Base-by-base conservation (phyloP, 2,113 vertebrate species). In the Microcebus griseorufus region DNA sequence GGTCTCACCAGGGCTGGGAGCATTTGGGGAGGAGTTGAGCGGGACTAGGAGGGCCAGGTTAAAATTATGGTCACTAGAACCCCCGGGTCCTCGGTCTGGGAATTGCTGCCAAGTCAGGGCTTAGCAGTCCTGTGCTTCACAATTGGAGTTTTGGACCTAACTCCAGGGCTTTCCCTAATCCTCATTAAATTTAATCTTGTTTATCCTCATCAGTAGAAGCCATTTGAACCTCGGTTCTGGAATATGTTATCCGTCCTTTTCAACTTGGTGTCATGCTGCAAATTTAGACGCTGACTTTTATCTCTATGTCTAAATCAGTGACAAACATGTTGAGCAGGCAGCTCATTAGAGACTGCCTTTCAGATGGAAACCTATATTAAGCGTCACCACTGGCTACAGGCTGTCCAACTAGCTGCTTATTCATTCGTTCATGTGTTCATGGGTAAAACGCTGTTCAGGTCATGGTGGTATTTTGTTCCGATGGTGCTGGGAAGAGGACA, bases 151-250 rank as follows among this genome's bases (percentile, higher is more conserved):
- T 94, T 97, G 89, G 92, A 92, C 87, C n/a, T 84, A 90, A 96
- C 90, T 90, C 67, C 53, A 69, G 94, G 81, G 81, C 88, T 97
- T 96, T 96, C 73, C 81, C 65, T 98, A 97, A 96, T 96, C 95
- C 93, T 91, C 79, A 94, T 95, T 96, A 95, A 94, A 84, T 95
- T 90, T 95, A 96, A 97, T 97, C 94, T 96, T 95, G 92, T 97
- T 97, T 95, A 95, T 96, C 87, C 80, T 85, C 81, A 96, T 96
- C 73, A 90, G 81, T 42, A 2, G 8, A 84, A 96, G 76, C 58
- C 88, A 96, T 85, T 89, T 92, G 96, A 93, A 95, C 69, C 58
- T 95, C 4, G 1, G 92, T 97, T 96, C 92, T 98, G 93, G 96
- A 97, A 96, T 90, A 93, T 92, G 88, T 87, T 95, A 72, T 87